Evolutionary conservation across 2,113 vertebrate genomes (phyloP), one percentile per base, ranked within the genome.

Genomic region (Barbus barbus): DNA sequence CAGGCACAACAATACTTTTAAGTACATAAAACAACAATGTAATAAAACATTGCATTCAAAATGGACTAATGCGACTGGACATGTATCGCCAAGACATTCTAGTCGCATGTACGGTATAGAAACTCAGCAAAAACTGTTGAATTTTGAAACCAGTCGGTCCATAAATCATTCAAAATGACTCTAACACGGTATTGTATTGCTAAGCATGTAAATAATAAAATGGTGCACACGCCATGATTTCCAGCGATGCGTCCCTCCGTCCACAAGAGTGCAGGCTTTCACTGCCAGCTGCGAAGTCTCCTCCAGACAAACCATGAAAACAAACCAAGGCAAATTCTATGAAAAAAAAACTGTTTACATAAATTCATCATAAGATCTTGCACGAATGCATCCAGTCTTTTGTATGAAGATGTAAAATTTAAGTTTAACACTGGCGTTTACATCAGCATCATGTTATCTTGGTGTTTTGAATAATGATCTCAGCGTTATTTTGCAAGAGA

Each of bases 251-350:
- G 16, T 56, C 85, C 80, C 87, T 89, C 87, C 82, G 16, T 51
- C 86, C 87, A 72, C 46, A 6, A 77, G 90, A 74, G 82, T 82
- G 87, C 88, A 82, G 71, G 14, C 78, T 86, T 88, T 87, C 82
- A 73, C 71, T 67, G 24, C 11, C 48, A 51, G 28, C 65, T 60
- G 20, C 31, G 6, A 36, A 77, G 31, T 58, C 31, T 76, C 51
- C 31, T 26, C 63, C 26, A 65, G 46, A 51, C 8, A 80, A 83
- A 67, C 20, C 56, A 16, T 85, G 56, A 81, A 74, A 85, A 85
- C 79, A 85, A 46, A 36, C 56, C 75, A 81, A n/a, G 22, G 13
- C 33, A 67, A n/a, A 24, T 16, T 74, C 46, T 16, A 51, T 67
- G 4, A 63, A 51, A 46, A 22, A 73, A 41, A 5, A 5, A 26